Conservation (phyloP, 2,888 invertebrate species). For the Apeira syringaria region DNA sequence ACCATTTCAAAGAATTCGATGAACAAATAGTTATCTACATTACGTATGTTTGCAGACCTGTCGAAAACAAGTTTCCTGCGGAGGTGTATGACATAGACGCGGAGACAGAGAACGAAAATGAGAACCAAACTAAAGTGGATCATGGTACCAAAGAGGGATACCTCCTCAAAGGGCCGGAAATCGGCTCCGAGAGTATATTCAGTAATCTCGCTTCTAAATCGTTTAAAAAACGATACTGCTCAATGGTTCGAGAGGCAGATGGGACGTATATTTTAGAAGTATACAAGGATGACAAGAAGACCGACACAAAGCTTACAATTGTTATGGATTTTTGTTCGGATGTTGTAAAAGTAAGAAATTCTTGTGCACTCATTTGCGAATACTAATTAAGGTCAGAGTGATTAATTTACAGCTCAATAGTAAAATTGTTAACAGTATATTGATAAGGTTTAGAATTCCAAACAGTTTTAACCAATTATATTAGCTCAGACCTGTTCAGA, state of each 20-base stretch:
- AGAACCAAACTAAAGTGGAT: constrained; percentile 88
- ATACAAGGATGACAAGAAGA: constrained; percentile 96
- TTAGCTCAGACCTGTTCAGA: no score
- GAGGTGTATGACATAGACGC: constrained; percentile 96
- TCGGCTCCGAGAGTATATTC: constrained; percentile 94
- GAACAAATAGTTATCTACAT: constrained; percentile 12
- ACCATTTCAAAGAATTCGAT: constrained; percentile 5
- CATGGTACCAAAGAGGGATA: constrained; percentile 95
- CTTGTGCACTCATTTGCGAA: constrained; percentile 2
- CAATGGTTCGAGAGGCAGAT: constrained; percentile 94
- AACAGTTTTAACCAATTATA: no score
- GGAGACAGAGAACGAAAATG: constrained; percentile 91
- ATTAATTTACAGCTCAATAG: constrained; percentile 4
- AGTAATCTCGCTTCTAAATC: constrained; percentile 96
- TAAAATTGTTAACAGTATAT: no score
- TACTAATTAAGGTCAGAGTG: constrained; percentile 13
- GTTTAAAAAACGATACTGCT: constrained; percentile 95
- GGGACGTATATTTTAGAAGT: constrained; percentile 96
- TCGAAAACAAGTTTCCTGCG: constrained; percentile 81
- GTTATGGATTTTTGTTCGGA: constrained; percentile 97
- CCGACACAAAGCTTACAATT: constrained; percentile 95
- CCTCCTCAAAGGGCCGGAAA: constrained; percentile 95
- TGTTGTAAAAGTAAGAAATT: constrained; percentile 87
- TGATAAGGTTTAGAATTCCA: no score
- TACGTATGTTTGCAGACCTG: constrained; percentile 49